A percentile compares a stretch with the other conserved stretches of the same genome.
These are phyloP conservation scores for Elaeidobius kamerunicus DNA, from an alignment of 2,888 invertebrate species.

Conservation along the genomic window DNA sequence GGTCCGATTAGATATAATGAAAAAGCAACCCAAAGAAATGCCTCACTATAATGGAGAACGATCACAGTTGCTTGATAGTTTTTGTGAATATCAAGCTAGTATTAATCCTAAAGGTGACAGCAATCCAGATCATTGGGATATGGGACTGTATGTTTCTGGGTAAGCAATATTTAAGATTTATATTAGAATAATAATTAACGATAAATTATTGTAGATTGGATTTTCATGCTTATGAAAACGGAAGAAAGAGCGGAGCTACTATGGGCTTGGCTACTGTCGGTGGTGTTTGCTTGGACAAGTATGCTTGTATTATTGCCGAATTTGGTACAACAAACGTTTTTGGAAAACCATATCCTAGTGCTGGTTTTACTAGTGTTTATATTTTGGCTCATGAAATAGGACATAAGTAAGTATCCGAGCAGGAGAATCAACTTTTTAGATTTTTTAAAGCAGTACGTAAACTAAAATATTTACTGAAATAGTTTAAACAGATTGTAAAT, in stretches of 20 bases:
- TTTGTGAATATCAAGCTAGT: conserved; percentile 67
- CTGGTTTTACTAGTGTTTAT: conserved; percentile 80
- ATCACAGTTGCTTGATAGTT: conserved; percentile 65
- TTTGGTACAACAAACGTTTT: conserved; percentile 69
- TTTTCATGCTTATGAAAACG: conserved; percentile 69
- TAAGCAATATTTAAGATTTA: conserved; percentile 40
- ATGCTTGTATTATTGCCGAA: conserved; percentile 76
- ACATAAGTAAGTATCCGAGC: conserved; percentile 70
- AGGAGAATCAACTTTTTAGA: no score
- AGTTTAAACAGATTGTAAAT: no score
- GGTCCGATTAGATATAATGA: conserved; percentile 68
- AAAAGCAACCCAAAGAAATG: conserved; percentile 60
- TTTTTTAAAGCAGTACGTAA: no score
- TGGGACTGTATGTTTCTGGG: conserved; percentile 75
- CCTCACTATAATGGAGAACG: conserved; percentile 66
- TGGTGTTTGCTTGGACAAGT: conserved; percentile 69
- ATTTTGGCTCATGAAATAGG: conserved; percentile 82
- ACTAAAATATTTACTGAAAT: no score
- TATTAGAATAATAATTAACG: background rate
- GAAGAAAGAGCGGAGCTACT: conserved; percentile 67
- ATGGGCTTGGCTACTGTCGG: conserved; percentile 82
- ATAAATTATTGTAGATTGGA: conserved; percentile 55
- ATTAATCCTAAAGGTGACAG: conserved; percentile 65
- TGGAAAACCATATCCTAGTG: conserved; percentile 77
- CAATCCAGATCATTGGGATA: conserved; percentile 75